Percentiles rank a stretch among this genome's conserved stretches.
Conservation (phyloP, 2,113 vertebrate genomes). For the Polyodon spathula region DNA sequence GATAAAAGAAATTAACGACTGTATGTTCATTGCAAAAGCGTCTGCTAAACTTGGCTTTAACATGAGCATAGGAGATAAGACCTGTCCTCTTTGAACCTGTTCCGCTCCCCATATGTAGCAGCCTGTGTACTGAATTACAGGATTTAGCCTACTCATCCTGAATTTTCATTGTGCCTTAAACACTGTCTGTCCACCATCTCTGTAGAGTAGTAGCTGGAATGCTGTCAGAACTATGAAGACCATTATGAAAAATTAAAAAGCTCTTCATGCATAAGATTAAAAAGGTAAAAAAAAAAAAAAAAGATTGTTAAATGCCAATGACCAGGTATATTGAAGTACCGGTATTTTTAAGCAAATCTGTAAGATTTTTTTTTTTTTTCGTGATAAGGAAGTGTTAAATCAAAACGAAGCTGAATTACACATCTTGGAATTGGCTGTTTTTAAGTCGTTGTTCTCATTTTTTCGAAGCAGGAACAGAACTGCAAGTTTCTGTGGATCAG, state of each 20-base stretch:
- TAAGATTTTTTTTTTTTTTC: too few species aligned
- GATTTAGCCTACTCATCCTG: neutral
- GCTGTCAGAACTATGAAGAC: too few species aligned
- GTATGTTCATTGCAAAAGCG: neutral
- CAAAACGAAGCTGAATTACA: constrained; percentile 55
- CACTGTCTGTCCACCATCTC: neutral
- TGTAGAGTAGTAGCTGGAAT: neutral
- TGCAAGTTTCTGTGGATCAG: constrained; percentile 44
- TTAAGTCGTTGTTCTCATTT: constrained; percentile 53
- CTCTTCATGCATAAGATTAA: too few species aligned
- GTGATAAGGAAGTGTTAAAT: constrained; percentile 65
- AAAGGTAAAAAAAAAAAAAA: too few species aligned
- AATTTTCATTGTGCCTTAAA: neutral
- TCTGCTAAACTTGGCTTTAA: neutral
- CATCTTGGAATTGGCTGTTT: constrained; percentile 54
- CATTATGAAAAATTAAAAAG: too few species aligned
- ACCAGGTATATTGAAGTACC: constrained; percentile 19
- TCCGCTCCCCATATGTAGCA: constrained; percentile 4
- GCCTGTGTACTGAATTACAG: neutral
- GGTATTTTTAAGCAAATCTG: constrained; percentile 25
- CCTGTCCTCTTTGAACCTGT: constrained; percentile 3
- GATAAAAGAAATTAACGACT: constrained; percentile 7
- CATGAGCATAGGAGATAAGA: neutral
- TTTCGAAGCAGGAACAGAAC: constrained; percentile 42
- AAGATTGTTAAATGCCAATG: neutral